Conservation (phyloP, 2,888 invertebrate species). For the Stenodera caucasica region DNA sequence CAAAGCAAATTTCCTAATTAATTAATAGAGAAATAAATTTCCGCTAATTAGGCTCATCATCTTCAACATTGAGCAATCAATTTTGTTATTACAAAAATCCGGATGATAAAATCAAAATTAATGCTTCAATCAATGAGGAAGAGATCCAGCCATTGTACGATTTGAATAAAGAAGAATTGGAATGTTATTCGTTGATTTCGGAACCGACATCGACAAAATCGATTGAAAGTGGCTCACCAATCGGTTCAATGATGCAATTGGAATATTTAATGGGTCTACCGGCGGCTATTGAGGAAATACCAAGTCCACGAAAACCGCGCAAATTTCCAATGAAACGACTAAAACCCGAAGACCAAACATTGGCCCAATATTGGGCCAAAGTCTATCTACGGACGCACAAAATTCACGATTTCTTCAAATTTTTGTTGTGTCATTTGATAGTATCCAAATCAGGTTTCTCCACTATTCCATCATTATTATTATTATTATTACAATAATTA, state of each 20-base stretch:
- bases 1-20: no score
- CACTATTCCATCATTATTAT: background rate
- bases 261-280: constrained; percentile 47
- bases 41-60: no score
- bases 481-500: background rate
- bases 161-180: background rate
- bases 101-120: no score
- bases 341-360: constrained; percentile 15
- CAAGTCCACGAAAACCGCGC: constrained; percentile 1
- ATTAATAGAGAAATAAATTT: no score
- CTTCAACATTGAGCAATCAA: no score
- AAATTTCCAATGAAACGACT: constrained; percentile 12
- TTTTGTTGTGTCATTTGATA: constrained; percentile 55
- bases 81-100: no score
- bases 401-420: constrained; percentile 56
- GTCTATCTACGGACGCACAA: constrained; percentile 52
- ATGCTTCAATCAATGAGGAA: no score
- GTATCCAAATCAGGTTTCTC: constrained; percentile 50
- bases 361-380: constrained; percentile 48
- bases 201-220: background rate
- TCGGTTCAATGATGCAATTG: constrained; percentile 17
- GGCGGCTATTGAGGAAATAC: constrained; percentile 27
- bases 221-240: background rate
- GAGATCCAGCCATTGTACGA: no score
- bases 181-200: background rate